phyloP scores from a whole-genome alignment of 2,797 vertebrate species.

The Rhabdomys pumilio region DNA sequence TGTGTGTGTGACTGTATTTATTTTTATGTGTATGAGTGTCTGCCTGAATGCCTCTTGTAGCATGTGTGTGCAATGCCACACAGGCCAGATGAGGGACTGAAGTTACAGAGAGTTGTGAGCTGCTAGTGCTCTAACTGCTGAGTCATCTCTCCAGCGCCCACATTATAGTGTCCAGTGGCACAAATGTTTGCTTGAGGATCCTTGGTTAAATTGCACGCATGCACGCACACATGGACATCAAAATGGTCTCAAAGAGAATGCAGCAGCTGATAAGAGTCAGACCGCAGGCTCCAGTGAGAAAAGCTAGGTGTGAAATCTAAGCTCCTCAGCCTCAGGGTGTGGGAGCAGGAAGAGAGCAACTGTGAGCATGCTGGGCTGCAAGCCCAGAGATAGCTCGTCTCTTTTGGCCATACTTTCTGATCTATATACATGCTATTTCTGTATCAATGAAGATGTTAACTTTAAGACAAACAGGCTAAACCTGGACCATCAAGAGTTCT shows the following conservation, averaged over 20 bases:
- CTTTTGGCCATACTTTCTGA: conserved; percentile 19
- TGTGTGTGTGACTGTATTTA: background rate
- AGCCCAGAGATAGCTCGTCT: background rate
- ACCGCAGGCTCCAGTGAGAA: background rate
- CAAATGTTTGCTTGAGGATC: background rate
- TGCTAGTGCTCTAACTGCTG: background rate
- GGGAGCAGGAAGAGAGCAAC: background rate
- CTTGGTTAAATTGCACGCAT: background rate
- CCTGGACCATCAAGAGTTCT: background rate
- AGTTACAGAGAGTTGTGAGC: background rate
- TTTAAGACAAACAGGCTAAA: conserved; percentile 13
- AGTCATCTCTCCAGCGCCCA: background rate
- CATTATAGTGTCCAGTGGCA: background rate
- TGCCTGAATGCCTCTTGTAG: background rate
- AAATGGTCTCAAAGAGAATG: background rate
- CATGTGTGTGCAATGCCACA: no score
- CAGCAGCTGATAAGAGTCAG: background rate
- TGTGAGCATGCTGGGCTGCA: background rate
- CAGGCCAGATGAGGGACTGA: background rate
- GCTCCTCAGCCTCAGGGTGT: background rate
- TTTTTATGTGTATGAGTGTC: background rate
- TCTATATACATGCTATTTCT: background rate
- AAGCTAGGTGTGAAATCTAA: background rate
- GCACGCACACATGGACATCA: background rate
- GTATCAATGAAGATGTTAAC: conserved; percentile 15